Percentiles rank a stretch among this genome's conserved stretches.
These are phyloP conservation scores for Saguinus midas DNA, from an alignment of 2,113 vertebrate genomes.

Conservation along the genomic window DNA sequence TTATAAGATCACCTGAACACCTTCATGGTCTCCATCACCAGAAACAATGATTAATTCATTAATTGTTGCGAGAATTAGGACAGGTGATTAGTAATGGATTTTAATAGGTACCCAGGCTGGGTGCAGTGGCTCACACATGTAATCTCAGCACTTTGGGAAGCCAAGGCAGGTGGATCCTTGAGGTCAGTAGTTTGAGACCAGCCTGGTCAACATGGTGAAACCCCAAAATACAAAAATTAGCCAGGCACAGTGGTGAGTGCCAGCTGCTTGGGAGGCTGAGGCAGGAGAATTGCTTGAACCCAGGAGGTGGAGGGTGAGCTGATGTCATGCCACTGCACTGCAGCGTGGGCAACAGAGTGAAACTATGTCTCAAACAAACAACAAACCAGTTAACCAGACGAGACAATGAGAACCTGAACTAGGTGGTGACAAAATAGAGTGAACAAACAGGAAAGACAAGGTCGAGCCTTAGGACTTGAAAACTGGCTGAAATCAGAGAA, in stretches of 20 bases:
- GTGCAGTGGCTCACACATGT: neutral
- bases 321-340: neutral
- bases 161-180: neutral
- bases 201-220: neutral
- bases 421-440: neutral
- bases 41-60: neutral
- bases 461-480: neutral
- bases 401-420: neutral
- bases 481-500: constrained; percentile 25
- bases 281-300: neutral
- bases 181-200: neutral
- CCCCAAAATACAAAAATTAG: neutral
- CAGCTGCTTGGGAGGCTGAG: neutral
- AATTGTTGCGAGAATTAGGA: constrained; percentile 12
- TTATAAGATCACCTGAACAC: neutral
- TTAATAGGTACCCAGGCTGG: neutral
- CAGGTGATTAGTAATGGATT: neutral
- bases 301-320: neutral
- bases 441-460: neutral
- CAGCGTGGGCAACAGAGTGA: neutral
- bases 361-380: neutral
- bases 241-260: too few species aligned
- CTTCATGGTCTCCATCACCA: neutral
- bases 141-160: neutral
- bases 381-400: neutral